A percentile compares a stretch with the other conserved stretches of the same genome.
phyloP scores from a whole-genome alignment of 2,113 vertebrate species.

The Indicator maculatus region DNA sequence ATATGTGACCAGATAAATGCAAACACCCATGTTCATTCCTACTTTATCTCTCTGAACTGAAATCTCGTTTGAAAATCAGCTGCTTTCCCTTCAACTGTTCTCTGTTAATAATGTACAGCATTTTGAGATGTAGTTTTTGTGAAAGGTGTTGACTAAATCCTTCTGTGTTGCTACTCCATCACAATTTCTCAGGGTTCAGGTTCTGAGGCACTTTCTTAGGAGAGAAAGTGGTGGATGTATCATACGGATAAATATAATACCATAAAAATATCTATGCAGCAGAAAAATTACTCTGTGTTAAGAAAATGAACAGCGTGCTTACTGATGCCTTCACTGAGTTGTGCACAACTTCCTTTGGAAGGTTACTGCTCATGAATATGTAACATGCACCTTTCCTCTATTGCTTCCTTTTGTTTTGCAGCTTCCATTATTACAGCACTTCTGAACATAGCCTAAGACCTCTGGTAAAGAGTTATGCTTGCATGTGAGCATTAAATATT shows the following conservation, averaged over 20 bases:
- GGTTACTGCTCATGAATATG: not conserved
- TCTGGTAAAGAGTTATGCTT: constrained; percentile 11
- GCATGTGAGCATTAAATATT: constrained; percentile 12
- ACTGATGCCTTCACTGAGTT: not conserved
- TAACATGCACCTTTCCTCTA: not conserved
- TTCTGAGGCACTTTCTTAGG: not conserved
- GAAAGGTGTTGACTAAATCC: not conserved
- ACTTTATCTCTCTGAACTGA: not conserved
- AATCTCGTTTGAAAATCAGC: not conserved
- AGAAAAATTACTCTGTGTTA: not conserved
- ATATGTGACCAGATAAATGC: not conserved
- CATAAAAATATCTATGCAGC: not conserved
- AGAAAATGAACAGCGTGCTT: not conserved
- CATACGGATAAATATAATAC: not conserved
- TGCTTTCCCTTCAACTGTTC: not conserved
- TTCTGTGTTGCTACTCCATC: not conserved
- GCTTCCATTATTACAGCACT: not conserved
- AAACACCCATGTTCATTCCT: not conserved
- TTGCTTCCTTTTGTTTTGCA: constrained; percentile 3
- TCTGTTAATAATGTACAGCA: not conserved
- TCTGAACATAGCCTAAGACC: not conserved
- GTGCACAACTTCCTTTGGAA: not conserved
- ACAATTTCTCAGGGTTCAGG: not conserved
- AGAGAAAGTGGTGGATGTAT: not conserved
- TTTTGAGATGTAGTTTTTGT: not conserved